Base-by-base conservation (phyloP, 2,113 vertebrate species). In the Megaleporinus macrocephalus region DNA sequence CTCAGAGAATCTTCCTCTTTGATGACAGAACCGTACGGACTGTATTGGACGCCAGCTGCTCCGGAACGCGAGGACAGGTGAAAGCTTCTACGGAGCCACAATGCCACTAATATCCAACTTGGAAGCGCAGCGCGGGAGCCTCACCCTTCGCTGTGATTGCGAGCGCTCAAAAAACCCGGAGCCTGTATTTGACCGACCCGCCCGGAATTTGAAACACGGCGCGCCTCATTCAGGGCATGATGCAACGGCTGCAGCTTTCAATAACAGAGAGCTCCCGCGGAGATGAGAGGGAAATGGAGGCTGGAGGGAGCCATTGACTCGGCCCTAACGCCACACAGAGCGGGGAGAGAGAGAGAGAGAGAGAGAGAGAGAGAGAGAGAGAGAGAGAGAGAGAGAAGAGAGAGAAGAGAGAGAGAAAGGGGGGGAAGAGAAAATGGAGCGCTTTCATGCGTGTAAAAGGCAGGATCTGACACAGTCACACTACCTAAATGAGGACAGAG, bases 391-490 rank as follows among this genome's bases (percentile, higher is more conserved):
- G 12, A 16, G 66, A 22, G 44, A 49, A 69, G 33, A 72, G 69
- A 83, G 5, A 26, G 65, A 30, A n/a, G 2, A 59, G 55, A 66
- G 68, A 30, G 2, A 59, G 53, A 66, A 73, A 68, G 27, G 70
- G 27, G 27, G 10, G 69, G 49, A 26, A 70, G 24, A 73, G 78
- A 68, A 51, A 47, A 53, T 15, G 61, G 11, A 4, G 73, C 33
- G 74, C 51, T 47, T 82, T 82, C 80, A 74, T 33, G 59, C 80
- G n/a, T 76, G 53, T 59, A 69, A 82, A 76, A 70, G 63, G 20
- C 62, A 41, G 26, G 68, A 59, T 70, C 66, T 76, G 49, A 53
- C 30, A 69, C 20, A 70, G 63, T 76, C 63, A 76, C 73, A 69
- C 72, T 65, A 65, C n/a, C 51, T 6, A 66, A 68, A 27, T 22